Evolutionary conservation across 2,113 vertebrate genomes (phyloP), one percentile per base, ranked within the genome.

Genomic region (Montifringilla adamsi): DNA sequence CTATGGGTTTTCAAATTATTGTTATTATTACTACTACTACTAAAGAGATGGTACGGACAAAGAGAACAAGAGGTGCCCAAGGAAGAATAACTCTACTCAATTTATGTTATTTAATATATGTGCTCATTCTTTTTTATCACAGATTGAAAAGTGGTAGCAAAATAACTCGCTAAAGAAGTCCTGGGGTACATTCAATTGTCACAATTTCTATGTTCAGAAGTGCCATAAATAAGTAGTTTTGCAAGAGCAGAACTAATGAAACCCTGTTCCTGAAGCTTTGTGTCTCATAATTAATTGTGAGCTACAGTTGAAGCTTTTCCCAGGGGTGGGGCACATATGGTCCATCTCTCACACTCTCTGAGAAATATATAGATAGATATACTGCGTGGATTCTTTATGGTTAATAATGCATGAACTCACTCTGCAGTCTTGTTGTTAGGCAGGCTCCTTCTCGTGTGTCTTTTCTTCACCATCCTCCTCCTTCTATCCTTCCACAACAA

Each of bases 351-450:
- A 81, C 77, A 75, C 55, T 81, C 72, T 49, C 73, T 53, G n/a
- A 63, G 89, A 95, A 89, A 87, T 89, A 90, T 70, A 92, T 79
- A 93, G 62, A 67, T 78, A 82, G 58, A 88, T 84, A 76, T 56
- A 92, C 67, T 60, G 63, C 85, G 84, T 84, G 84, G 81, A 87
- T 87, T 82, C 69, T 91, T 82, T 87, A 79, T 75, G 44, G 90
- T 93, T 95, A 96, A 91, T 93, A 95, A 94, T 89, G 90, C 84
- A 96, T 93, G 92, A 94, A 93, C 74, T 67, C 77, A 87, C 64
- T 91, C 56, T 82, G 70, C 39, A 72, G 35, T 67, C 66, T 63
- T 93, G 47, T 78, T 4, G 2, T 87, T 81, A 91, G 50, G 20
- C 73, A 70, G 31, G 28, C 37, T 86, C 69, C 80, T 83, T 84